Percentiles rank a stretch among this genome's conserved stretches.
These are phyloP conservation scores for Malurus cyaneus DNA, from an alignment of 2,113 vertebrate species.

Conservation along the genomic window DNA sequence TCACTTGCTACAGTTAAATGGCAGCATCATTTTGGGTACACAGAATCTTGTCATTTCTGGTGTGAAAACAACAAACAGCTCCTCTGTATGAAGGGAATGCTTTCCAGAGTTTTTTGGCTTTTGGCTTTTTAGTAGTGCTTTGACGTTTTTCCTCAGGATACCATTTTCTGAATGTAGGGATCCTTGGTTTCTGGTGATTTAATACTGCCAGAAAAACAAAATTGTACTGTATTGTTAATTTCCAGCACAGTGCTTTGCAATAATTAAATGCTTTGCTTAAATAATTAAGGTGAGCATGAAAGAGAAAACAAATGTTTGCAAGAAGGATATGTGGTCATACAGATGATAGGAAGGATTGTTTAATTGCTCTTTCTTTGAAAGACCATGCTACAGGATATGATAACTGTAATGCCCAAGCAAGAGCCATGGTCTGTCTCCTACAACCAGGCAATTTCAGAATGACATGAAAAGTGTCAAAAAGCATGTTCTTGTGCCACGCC, in stretches of 20 bases:
- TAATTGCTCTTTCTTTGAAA: not conserved
- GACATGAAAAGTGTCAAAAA: not conserved
- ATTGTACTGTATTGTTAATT: not conserved
- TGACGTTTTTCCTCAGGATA: not conserved
- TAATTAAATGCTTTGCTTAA: not conserved
- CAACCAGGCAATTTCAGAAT: not conserved
- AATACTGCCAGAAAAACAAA: not conserved
- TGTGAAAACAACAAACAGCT: not conserved
- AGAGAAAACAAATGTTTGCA: not conserved
- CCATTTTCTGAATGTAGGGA: not conserved
- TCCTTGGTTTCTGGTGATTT: not conserved
- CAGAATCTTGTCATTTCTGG: not conserved
- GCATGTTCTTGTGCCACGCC: fast-evolving
- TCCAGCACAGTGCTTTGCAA: not conserved
- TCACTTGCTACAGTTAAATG: not conserved
- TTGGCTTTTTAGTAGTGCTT: not conserved
- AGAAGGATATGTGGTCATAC: not conserved
- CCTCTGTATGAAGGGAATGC: not conserved
- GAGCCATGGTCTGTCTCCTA: not conserved
- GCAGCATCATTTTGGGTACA: not conserved
- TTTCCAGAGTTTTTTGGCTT: not conserved
- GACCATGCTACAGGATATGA: not conserved
- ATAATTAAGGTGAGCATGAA: not conserved
- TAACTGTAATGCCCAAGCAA: not conserved
- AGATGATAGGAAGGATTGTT: not conserved